Percentiles rank a stretch among this genome's conserved stretches.
phyloP scores from a whole-genome alignment of 1,140 invertebrate genomes.

The Phthorimaea operculella region DNA sequence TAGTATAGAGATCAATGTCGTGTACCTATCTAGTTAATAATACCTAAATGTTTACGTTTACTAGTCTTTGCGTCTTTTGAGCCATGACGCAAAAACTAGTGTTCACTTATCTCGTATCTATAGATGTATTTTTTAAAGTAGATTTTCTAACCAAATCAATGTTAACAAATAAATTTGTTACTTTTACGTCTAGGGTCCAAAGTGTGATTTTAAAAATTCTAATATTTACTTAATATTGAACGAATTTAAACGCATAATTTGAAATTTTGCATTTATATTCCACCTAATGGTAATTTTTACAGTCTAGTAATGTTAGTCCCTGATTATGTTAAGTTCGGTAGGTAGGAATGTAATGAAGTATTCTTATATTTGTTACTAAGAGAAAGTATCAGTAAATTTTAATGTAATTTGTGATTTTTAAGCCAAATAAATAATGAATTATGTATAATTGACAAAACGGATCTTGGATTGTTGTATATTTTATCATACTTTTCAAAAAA shows the following conservation, averaged over 20 bases:
- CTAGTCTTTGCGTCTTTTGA: constrained; percentile 53
- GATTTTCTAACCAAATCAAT: background rate
- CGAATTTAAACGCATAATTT: background rate
- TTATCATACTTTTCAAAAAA: no score
- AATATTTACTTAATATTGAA: background rate
- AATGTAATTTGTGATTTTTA: no score
- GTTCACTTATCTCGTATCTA: background rate
- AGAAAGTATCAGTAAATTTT: no score
- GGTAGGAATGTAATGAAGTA: no score
- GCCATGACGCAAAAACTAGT: constrained; percentile 51
- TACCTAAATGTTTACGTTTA: constrained; percentile 3
- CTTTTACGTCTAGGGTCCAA: constrained; percentile 18
- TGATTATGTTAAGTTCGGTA: no score
- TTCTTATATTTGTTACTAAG: no score
- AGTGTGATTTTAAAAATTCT: constrained; percentile 11
- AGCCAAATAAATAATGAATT: no score
- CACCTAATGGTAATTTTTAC: background rate
- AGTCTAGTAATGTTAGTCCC: no score
- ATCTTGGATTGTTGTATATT: no score
- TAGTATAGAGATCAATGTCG: no score
- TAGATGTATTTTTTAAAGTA: background rate
- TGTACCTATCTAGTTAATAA: background rate
- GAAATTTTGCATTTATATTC: constrained; percentile 1
- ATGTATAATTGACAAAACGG: no score
- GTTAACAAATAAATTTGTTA: constrained; percentile 6